A percentile compares a stretch with the other conserved stretches of the same genome.
phyloP scores from a whole-genome alignment of 1,140 invertebrate genomes.

The Drosophila biarmipes region DNA sequence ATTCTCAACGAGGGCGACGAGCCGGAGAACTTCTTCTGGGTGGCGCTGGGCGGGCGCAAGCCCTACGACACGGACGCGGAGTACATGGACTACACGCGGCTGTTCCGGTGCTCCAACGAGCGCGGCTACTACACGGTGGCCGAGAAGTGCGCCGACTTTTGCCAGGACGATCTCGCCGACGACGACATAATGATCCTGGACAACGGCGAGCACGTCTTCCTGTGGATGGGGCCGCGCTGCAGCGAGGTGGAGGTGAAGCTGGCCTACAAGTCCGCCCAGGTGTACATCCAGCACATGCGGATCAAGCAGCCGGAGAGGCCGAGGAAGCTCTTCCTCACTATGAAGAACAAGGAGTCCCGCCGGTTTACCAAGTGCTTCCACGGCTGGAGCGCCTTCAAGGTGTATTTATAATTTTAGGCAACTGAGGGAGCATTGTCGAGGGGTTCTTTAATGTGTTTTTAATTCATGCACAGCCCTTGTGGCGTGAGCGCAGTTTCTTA shows the following conservation, averaged over 20 bases:
- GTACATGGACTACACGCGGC: constrained; percentile 96
- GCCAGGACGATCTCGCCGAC: constrained; percentile 99
- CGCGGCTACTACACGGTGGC: constrained; percentile 99
- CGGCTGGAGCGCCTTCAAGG: constrained; percentile 90
- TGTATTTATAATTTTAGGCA: constrained; percentile 43
- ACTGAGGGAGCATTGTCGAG: constrained; percentile 1
- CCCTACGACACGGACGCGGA: constrained; percentile 95
- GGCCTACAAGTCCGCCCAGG: constrained; percentile 99
- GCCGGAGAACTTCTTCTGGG: constrained; percentile 99
- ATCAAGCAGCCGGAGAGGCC: constrained; percentile 97
- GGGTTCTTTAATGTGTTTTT: not conserved
- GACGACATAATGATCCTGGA: constrained; percentile 99
- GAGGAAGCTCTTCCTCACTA: constrained; percentile 96
- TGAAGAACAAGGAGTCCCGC: constrained; percentile 98
- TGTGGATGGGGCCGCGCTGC: constrained; percentile 98
- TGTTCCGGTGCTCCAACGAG: constrained; percentile 99
- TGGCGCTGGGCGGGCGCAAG: constrained; percentile 96
- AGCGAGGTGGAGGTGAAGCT: constrained; percentile 99
- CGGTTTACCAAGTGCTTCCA: constrained; percentile 99
- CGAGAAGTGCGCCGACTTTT: constrained; percentile 99
- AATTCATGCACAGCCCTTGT: not conserved
- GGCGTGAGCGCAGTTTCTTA: not conserved
- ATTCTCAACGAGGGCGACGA: constrained; percentile 98
- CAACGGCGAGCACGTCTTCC: constrained; percentile 98
- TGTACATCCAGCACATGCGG: constrained; percentile 98